Percentiles rank a stretch among this genome's conserved stretches.
Conservation (phyloP, 2,888 invertebrate genomes). For the Emmelina monodactyla region DNA sequence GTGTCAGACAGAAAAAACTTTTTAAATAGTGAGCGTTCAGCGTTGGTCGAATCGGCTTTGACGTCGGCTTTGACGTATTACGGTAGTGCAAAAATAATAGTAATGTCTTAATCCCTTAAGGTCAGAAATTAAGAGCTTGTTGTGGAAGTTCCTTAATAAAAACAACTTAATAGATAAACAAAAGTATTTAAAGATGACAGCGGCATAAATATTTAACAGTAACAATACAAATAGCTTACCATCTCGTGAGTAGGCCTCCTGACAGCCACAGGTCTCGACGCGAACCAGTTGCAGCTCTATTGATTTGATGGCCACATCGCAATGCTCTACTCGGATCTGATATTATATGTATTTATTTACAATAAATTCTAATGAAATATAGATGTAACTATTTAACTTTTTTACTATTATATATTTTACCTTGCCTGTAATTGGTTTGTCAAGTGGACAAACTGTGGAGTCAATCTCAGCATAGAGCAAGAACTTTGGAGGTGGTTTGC, state of each 20-base stretch:
- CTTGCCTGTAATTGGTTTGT: slow-evolving; percentile 88
- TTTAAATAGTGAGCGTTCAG: too few species aligned
- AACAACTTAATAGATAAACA: too few species aligned
- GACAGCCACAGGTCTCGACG: slow-evolving; percentile 94
- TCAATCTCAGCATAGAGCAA: slow-evolving; percentile 83
- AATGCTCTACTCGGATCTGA: slow-evolving; percentile 79
- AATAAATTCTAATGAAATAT: background rate
- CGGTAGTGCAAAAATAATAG: too few species aligned
- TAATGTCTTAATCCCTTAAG: too few species aligned
- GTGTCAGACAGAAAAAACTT: too few species aligned
- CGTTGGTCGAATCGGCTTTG: too few species aligned
- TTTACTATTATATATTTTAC: slow-evolving; percentile 47
- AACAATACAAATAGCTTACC: too few species aligned
- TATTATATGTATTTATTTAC: background rate
- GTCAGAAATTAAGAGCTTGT: too few species aligned
- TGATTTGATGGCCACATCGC: slow-evolving; percentile 86
- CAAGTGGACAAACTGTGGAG: slow-evolving; percentile 82
- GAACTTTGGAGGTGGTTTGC: slow-evolving; percentile 76
- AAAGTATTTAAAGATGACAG: too few species aligned
- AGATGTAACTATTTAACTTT: background rate
- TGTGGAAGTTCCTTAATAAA: too few species aligned
- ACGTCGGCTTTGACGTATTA: too few species aligned
- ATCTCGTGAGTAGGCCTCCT: slow-evolving; percentile 91
- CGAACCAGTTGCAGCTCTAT: slow-evolving; percentile 93
- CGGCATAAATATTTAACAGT: too few species aligned